Base-by-base conservation (phyloP, 2,888 invertebrate genomes). In the Hybos culiciformis region DNA sequence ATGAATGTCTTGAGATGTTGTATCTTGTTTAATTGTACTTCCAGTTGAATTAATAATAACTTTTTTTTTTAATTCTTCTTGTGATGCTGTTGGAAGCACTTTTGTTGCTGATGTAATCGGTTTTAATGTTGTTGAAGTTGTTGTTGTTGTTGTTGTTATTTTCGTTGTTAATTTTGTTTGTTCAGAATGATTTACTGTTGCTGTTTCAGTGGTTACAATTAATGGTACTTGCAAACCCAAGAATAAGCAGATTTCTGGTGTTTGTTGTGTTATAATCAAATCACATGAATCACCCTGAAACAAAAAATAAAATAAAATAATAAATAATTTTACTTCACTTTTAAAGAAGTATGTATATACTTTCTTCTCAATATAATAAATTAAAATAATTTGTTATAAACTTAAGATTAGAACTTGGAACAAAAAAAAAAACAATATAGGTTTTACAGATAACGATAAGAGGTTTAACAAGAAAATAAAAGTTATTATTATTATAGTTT, bases 181-280 rank as follows among this genome's bases (percentile, higher is more conserved):
- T 26, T 29, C n/a, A n/a, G n/a, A n/a, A n/a, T n/a, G n/a, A n/a
- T n/a, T n/a, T n/a, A n/a, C n/a, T n/a, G n/a, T n/a, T n/a, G n/a
- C n/a, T 36, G 33, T 34, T 42, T 38, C 49, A n/a, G 37, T 18
- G 21, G 38, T n/a, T 12, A 19, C 45, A 33, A n/a, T 21, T 32
- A 29, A 11, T 6, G 51, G 43, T 33, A 49, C 45, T n/a, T 49
- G 34, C 17, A 62, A 50, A 14, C 63, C 59, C 41, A 64, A 51
- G 40, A 64, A 62, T 23, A 54, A 51, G 45, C 65, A 65, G 50
- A 64, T 62, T 51, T 57, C 60, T 17, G 64, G 59, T 24, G 63
- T 62, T 32, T 55, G 57, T 46, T 62, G 65, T 37, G 55, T 58
- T 46, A 61, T 56, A 39, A 64, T 52, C 48, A 65, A 53, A 51